Evolutionary conservation across 2,888 invertebrate species (phyloP), one percentile per base, ranked within the genome.

Genomic region (Lepetodrilus schrolli): DNA sequence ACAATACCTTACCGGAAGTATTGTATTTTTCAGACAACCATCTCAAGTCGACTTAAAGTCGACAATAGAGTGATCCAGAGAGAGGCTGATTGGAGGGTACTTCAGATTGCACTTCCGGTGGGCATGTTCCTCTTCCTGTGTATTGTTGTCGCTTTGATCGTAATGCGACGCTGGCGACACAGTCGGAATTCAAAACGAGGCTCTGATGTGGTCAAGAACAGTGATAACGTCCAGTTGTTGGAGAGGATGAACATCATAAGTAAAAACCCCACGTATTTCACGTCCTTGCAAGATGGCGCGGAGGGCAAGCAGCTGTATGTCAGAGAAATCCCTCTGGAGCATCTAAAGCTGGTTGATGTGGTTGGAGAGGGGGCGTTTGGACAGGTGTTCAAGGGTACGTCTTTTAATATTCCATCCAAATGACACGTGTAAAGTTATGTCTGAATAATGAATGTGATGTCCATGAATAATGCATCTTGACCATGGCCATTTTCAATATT

Each of bases 331-430:
- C 85, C 87, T 0, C 75, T 83, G 68, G 94, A 94, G 76, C 93
- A 93, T 1, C 92, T 96, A 26, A 92, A 92, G 10, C 80, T 90
- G n/a, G 90, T 94, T 3, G 93, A 94, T 84, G 95, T 95, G 86
- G 94, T 96, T 70, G 96, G 96, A 1, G 95, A 96, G 89, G 96
- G 96, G 0, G 96, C 95, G 86, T 96, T 96, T 85, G 96, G 96
- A 36, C 95, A 95, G 91, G 96, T 96, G 51, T 95, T 93, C 88
- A 95, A 95, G 94, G 96, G 96, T 95, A 90, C 84, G 90, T 89
- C n/a, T n/a, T n/a, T n/a, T n/a, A n/a, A n/a, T n/a, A n/a, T n/a
- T n/a, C n/a, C n/a, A n/a, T n/a, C n/a, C n/a, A n/a, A n/a, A n/a
- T n/a, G n/a, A n/a, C n/a, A n/a, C n/a, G n/a, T n/a, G n/a, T n/a